These are phyloP conservation scores for Tanypteryx hageni DNA, from an alignment of 2,888 invertebrate species.

Conservation along the genomic window DNA sequence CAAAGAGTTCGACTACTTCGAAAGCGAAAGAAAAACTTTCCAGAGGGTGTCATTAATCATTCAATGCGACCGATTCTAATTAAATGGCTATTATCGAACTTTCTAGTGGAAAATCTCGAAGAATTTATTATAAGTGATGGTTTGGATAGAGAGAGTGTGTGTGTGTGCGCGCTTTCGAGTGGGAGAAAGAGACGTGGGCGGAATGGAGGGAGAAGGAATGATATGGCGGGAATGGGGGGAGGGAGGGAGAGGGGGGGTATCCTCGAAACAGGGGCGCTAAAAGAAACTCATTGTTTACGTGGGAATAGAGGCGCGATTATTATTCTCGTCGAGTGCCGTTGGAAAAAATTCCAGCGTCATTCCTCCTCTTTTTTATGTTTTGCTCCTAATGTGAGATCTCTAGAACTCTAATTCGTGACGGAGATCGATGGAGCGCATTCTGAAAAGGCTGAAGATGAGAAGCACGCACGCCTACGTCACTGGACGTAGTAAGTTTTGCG, in stretches of 20 bases:
- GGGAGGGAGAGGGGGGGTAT: neutral
- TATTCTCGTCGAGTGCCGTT: neutral
- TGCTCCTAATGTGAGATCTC: too few species aligned
- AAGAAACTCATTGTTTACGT: constrained; percentile 1
- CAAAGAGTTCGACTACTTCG: neutral
- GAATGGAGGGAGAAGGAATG: too few species aligned
- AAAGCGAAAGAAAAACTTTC: too few species aligned
- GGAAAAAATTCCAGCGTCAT: neutral
- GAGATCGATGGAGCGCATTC: neutral
- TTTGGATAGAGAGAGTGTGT: neutral
- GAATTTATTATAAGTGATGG: neutral
- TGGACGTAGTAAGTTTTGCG: constrained; percentile 9
- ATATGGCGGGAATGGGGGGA: neutral
- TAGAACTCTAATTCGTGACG: neutral
- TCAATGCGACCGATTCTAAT: neutral
- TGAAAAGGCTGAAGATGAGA: neutral
- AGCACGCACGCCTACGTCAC: neutral
- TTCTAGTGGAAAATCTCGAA: neutral
- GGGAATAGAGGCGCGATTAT: neutral
- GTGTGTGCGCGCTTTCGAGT: neutral
- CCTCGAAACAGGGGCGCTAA: neutral
- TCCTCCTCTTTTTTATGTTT: too few species aligned
- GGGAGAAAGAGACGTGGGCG: too few species aligned
- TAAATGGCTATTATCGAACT: neutral
- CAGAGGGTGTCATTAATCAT: neutral